A percentile compares a stretch with the other conserved stretches of the same genome.
phyloP scores from a whole-genome alignment of 1,140 invertebrate genomes.

The Arion vulgaris region DNA sequence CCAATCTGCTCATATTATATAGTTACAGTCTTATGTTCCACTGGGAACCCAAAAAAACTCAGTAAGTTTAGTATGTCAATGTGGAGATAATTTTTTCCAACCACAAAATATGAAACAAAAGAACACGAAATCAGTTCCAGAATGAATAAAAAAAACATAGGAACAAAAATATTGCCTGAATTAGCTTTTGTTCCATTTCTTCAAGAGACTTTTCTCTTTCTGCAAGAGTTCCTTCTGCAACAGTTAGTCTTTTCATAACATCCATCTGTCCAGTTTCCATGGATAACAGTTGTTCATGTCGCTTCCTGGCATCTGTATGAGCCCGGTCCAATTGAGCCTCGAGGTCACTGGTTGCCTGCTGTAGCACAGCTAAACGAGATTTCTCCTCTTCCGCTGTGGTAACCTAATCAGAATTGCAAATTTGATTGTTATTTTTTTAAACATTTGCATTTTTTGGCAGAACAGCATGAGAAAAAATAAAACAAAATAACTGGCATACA shows the following conservation, averaged over 20 bases:
- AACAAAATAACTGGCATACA: no score
- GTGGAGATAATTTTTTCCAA: no score
- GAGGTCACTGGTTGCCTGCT: slow-evolving; percentile 66
- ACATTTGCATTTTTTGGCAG: no score
- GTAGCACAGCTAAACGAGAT: slow-evolving; percentile 54
- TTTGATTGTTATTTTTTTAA: no score
- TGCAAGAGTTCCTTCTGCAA: slow-evolving; percentile 69
- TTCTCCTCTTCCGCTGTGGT: slow-evolving; percentile 72
- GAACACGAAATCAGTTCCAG: no score
- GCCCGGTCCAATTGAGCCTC: slow-evolving; percentile 69
- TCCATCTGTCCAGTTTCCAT: slow-evolving; percentile 72
- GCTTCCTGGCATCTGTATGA: slow-evolving; percentile 67
- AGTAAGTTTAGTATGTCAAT: no score
- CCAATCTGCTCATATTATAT: no score
- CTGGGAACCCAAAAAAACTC: no score
- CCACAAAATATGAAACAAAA: no score
- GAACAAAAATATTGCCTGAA: slow-evolving; percentile 51
- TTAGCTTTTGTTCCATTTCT: slow-evolving; percentile 64
- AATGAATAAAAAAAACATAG: no score
- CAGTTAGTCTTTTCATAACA: slow-evolving; percentile 68
- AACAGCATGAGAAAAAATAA: no score
- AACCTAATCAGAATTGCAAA: slow-evolving; percentile 27
- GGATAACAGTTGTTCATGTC: slow-evolving; percentile 62
- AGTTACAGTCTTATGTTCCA: no score
- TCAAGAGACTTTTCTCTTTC: slow-evolving; percentile 72